phyloP scores from a whole-genome alignment of 2,888 invertebrate genomes.

The Agonum fuliginosum region DNA sequence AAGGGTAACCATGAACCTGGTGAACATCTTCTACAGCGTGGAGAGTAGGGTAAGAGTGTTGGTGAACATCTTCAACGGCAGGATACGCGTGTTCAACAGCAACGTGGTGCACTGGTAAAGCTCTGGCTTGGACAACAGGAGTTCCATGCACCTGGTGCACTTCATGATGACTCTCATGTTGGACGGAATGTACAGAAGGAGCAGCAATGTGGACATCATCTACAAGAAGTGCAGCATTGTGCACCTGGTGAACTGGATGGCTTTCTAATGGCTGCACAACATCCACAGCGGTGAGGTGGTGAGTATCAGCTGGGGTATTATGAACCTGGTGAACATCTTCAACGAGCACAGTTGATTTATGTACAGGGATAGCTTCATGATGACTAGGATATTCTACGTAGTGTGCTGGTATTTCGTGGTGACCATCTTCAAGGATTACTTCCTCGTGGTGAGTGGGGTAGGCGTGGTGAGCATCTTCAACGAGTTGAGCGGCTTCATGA shows the following conservation, averaged over 20 bases:
- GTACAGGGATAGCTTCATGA: too few species aligned
- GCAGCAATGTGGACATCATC: not conserved
- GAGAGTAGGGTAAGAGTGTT: too few species aligned
- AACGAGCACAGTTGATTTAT: not conserved
- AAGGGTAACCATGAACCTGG: too few species aligned
- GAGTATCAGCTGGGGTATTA: not conserved
- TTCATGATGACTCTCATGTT: too few species aligned
- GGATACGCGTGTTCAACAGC: too few species aligned
- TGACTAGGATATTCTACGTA: not conserved
- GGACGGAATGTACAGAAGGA: not conserved
- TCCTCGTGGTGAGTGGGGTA: too few species aligned
- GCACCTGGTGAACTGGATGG: not conserved
- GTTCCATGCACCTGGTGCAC: too few species aligned
- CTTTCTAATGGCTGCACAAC: not conserved
- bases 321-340: conserved; percentile 2
- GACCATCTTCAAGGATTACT: not conserved
- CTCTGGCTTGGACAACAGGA: too few species aligned
- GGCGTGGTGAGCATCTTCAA: not conserved
- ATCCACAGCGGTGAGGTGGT: not conserved
- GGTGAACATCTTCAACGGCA: too few species aligned
- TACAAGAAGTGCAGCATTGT: not conserved
- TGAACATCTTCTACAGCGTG: too few species aligned
- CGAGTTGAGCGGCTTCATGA: not conserved
- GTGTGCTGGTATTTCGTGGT: not conserved
- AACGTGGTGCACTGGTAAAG: too few species aligned